A percentile compares a stretch with the other conserved stretches of the same genome.
Evolutionary conservation across 92 coral and sea anemone genomes (phyloP).

Genomic region (Porites cylindrica): DNA sequence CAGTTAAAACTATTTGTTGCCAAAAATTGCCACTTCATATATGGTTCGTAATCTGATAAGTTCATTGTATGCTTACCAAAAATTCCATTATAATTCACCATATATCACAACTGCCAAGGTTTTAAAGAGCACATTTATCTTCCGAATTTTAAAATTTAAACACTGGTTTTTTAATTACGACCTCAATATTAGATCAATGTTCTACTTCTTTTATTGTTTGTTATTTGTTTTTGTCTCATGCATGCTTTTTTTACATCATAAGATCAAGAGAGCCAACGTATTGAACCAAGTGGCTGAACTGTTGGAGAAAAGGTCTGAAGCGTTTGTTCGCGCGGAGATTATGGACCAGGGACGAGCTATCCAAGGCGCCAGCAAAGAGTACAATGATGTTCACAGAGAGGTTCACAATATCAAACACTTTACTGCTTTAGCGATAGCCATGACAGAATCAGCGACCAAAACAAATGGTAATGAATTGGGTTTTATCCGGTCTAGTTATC

Average conservation of each 20-base stretch:
- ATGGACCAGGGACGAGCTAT: constrained; percentile 67
- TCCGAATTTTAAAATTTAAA: too few species aligned
- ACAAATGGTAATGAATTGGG: constrained; percentile 30
- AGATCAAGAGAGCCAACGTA: constrained; percentile 50
- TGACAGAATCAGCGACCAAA: constrained; percentile 52
- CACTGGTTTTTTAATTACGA: too few species aligned
- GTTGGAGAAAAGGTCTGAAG: constrained; percentile 69
- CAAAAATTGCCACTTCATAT: too few species aligned
- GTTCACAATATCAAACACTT: constrained; percentile 44
- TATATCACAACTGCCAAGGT: too few species aligned
- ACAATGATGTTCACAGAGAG: constrained; percentile 53
- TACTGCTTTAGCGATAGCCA: constrained; percentile 54
- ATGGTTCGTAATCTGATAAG: too few species aligned
- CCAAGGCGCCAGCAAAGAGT: constrained; percentile 38
- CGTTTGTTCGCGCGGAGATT: constrained; percentile 62
- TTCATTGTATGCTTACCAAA: too few species aligned
- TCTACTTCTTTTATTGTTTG: not conserved
- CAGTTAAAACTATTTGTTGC: too few species aligned
- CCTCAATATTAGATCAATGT: too few species aligned
- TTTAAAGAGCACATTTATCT: too few species aligned
- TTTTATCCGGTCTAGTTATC: not conserved
- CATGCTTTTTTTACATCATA: not conserved
- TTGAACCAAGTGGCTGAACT: constrained; percentile 63
- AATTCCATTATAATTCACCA: too few species aligned
- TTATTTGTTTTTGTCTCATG: not conserved